These are phyloP conservation scores for Chascanopsetta lugubris DNA, from an alignment of 2,113 vertebrate genomes.

Conservation along the genomic window DNA sequence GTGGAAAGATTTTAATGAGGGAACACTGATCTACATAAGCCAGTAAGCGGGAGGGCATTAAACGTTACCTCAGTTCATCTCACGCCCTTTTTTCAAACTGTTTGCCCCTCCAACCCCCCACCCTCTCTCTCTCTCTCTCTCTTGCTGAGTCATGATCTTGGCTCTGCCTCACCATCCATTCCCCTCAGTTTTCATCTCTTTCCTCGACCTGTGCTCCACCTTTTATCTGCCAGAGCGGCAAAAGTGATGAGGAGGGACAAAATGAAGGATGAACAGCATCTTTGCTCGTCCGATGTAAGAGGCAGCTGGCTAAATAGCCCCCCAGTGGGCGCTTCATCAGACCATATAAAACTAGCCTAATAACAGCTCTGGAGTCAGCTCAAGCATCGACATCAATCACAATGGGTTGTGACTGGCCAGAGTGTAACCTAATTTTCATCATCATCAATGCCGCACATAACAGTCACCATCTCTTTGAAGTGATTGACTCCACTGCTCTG, in stretches of 20 bases:
- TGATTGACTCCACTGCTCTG: constrained; percentile 1
- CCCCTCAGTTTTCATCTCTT: not conserved
- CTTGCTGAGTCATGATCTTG: constrained; percentile 19
- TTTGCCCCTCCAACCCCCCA: no score
- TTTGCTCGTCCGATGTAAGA: constrained; percentile 15
- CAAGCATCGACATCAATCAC: constrained; percentile 29
- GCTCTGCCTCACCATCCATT: not conserved
- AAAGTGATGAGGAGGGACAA: constrained; percentile 8
- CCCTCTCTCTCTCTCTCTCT: constrained; percentile 20
- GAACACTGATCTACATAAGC: constrained; percentile 67
- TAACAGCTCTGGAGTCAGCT: constrained; percentile 39
- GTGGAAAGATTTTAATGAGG: constrained; percentile 71
- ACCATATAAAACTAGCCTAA: constrained; percentile 34
- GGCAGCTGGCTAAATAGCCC: constrained; percentile 32
- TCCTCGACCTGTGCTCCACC: not conserved
- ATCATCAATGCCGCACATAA: constrained; percentile 25
- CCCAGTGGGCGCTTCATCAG: constrained; percentile 17
- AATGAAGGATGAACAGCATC: constrained; percentile 9
- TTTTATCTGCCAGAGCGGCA: constrained; percentile 19
- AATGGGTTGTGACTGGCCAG: constrained; percentile 38
- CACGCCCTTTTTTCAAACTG: constrained; percentile 24
- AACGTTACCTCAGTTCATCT: constrained; percentile 41
- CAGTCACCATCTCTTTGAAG: constrained; percentile 15
- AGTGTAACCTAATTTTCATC: constrained; percentile 36
- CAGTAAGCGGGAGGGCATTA: constrained; percentile 46